Evolutionary conservation across 2,113 vertebrate species (phyloP).

Genomic region (Larimichthys crocea): DNA sequence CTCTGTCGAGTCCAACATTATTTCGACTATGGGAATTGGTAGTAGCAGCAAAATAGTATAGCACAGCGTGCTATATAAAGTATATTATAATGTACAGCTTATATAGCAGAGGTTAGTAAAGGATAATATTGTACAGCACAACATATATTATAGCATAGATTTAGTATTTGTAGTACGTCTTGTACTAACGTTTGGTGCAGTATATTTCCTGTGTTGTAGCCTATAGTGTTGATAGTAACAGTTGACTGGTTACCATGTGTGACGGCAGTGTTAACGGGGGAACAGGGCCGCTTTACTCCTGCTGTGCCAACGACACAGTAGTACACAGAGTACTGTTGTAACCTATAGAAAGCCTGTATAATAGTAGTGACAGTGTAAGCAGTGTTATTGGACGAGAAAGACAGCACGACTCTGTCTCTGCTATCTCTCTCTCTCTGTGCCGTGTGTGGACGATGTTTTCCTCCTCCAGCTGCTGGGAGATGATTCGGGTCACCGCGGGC

Average conservation of each 20-base stretch:
- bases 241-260: conserved; percentile 55
- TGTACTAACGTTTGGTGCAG: conserved; percentile 10
- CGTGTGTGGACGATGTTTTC: conserved; percentile 77
- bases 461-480: conserved; percentile 89
- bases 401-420: conserved; percentile 64
- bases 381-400: conserved; percentile 36
- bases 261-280: conserved; percentile 63
- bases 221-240: conserved; percentile 36
- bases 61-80: too few species aligned
- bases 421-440: conserved; percentile 49
- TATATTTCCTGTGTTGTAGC: conserved; percentile 12
- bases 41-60: too few species aligned
- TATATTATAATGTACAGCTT: too few species aligned
- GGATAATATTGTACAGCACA: background rate
- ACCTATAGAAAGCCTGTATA: conserved; percentile 54
- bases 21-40: too few species aligned
- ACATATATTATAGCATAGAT: background rate
- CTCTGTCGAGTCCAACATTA: too few species aligned
- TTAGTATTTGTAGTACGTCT: background rate
- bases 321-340: conserved; percentile 63
- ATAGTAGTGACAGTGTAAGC: conserved; percentile 57
- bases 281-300: conserved; percentile 33
- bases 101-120: background rate
- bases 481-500: conserved; percentile 95
- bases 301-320: conserved; percentile 47